A percentile compares a stretch with the other conserved stretches of the same genome.
Conservation (phyloP, 1,140 invertebrate genomes). For the Drosophila pectinifera region DNA sequence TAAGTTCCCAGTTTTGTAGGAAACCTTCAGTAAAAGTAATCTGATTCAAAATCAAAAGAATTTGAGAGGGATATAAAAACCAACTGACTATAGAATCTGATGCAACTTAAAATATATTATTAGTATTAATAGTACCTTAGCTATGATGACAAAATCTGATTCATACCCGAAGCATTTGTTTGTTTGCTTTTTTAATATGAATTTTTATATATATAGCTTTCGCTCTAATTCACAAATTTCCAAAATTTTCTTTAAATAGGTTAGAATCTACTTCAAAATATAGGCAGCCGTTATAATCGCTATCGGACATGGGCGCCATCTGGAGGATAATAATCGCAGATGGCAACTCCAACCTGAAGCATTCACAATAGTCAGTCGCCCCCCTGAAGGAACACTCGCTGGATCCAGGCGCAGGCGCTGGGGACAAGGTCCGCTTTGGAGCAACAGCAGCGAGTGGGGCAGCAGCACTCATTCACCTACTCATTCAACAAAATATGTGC, state of each 20-base stretch:
- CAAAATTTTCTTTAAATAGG: background rate
- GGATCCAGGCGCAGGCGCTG: constrained; percentile 22
- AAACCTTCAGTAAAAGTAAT: too few relatives aligned
- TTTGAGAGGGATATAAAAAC: too few relatives aligned
- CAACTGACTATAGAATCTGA: too few relatives aligned
- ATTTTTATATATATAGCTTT: too few relatives aligned
- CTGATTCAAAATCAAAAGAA: too few relatives aligned
- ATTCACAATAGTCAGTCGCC: constrained; percentile 17
- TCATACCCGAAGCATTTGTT: too few relatives aligned
- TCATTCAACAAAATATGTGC: constrained; percentile 78
- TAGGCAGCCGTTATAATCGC: background rate
- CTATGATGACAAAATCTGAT: too few relatives aligned
- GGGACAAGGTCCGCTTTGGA: constrained; percentile 3
- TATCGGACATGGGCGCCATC: constrained; percentile 21
- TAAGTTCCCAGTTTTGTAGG: too few relatives aligned
- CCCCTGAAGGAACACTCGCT: too few relatives aligned
- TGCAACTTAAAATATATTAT: too few relatives aligned
- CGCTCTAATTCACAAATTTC: too few relatives aligned
- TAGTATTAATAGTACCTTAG: too few relatives aligned
- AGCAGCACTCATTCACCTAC: constrained; percentile 69
- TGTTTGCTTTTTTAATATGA: background rate
- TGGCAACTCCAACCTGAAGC: background rate
- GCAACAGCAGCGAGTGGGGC: constrained; percentile 30
- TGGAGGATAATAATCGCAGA: background rate
- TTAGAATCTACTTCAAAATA: background rate